phyloP scores from a whole-genome alignment of 2,797 vertebrate species.

The Silurus aristotelis region DNA sequence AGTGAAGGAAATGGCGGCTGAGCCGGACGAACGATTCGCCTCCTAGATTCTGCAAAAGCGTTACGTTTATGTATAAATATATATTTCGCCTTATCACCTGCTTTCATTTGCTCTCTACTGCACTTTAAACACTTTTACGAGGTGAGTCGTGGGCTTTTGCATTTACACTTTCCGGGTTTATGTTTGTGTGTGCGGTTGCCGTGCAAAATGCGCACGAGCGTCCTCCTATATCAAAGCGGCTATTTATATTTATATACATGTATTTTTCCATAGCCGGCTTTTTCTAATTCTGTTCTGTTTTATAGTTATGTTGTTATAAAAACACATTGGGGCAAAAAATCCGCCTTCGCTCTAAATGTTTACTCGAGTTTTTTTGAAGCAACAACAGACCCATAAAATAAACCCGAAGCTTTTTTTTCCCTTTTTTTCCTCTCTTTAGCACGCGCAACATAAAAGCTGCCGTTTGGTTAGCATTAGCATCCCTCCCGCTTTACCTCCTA shows the following conservation, averaged over 20 bases:
- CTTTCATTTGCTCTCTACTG: conserved; percentile 79
- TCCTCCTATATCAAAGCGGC: conserved; percentile 9
- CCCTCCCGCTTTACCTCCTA: not conserved
- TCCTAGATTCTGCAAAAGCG: conserved; percentile 84
- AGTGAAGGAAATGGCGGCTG: conserved; percentile 90
- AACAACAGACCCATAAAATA: conserved; percentile 26
- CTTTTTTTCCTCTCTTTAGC: not conserved
- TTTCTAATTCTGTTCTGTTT: not conserved
- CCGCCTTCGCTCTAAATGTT: not conserved
- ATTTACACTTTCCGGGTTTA: not conserved
- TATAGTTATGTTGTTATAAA: too few relatives aligned
- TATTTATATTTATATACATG: not conserved
- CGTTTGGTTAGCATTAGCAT: conserved; percentile 20
- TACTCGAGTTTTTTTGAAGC: not conserved
- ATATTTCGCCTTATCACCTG: conserved; percentile 54
- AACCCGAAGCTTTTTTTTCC: not conserved
- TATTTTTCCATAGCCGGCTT: not conserved
- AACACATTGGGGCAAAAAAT: too few relatives aligned
- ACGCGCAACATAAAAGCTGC: not conserved
- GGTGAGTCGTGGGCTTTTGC: conserved; percentile 58
- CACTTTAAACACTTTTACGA: conserved; percentile 76
- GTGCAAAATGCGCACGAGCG: conserved; percentile 26
- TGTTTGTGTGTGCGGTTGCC: not conserved
- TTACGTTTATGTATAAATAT: conserved; percentile 71
- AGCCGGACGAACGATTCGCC: conserved; percentile 85